Base-by-base conservation (phyloP, 1,140 invertebrate genomes). In the Trypoxylus dichotomus region DNA sequence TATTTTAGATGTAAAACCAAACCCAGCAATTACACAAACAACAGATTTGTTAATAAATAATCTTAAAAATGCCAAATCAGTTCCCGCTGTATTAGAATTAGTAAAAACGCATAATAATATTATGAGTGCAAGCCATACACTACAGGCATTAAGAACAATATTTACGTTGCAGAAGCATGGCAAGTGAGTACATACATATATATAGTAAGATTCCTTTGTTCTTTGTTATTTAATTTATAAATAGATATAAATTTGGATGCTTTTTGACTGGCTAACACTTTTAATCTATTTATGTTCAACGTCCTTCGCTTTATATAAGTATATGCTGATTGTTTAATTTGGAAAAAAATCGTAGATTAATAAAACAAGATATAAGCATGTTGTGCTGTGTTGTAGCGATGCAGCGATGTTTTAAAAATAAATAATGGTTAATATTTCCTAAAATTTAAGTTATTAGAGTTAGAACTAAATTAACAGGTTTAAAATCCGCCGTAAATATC, bases 51-150 rank as follows among this genome's bases (percentile, higher is more conserved):
- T 84, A 29, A 43, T 83, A 13, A 73, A 80, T 25, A 82, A 81
- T 77, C 79, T 84, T 27, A 84, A 83, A 81, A 79, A 79, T 76
- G 81, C 81, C 1, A 25, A 43, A 3, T 79, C 68, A 25, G 75
- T 82, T 13, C 25, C 78, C 8, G 77, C 75, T 58, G 75, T 85
- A 6, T 74, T 85, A n/a, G 79, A 83, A 11, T 74, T 82, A 11
- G 81, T 85, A 24, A 76, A 77, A 11, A 24, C 76, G 3, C 83
- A 85, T 77, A 47, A 80, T 54, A 80, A 79, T 37, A 81, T 85
- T 10, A 83, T 85, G 82, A 85, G 84, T 76, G 75, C 76, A 37
- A 81, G 82, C 54, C 83, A 85, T 77, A 32, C 82, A 29, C 80
- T 84, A 72, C 83, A 83, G 74, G 83, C 83, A 19, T 78, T 84